Conservation (phyloP, 2,888 invertebrate species). For the Eupeodes latifasciatus region DNA sequence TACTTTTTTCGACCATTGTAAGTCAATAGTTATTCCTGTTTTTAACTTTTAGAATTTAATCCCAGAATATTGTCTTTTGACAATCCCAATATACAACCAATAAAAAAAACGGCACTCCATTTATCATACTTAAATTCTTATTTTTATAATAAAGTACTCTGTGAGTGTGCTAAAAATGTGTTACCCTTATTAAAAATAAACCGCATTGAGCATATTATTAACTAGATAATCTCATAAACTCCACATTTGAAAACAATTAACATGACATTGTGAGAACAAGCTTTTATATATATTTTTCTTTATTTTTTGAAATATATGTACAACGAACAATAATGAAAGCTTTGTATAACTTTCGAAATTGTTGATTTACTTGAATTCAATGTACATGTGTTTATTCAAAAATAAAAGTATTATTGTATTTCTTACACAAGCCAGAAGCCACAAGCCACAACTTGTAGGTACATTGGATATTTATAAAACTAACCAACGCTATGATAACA, state of each 20-base stretch:
- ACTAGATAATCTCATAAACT: background rate
- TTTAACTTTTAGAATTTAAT: too few relatives aligned
- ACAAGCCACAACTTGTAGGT: background rate
- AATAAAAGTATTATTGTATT: background rate
- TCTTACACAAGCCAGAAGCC: background rate
- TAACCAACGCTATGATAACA: background rate
- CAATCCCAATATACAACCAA: too few relatives aligned
- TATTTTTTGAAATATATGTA: too few relatives aligned
- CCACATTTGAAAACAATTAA: conserved; percentile 33
- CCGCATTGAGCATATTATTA: background rate
- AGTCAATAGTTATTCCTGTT: too few relatives aligned
- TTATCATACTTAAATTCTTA: too few relatives aligned
- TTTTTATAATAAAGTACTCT: background rate
- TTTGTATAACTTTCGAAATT: background rate
- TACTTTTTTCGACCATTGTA: too few relatives aligned
- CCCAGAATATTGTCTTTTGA: too few relatives aligned
- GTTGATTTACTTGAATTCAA: background rate
- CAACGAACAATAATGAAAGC: background rate
- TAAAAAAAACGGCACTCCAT: too few relatives aligned
- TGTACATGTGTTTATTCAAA: too few relatives aligned
- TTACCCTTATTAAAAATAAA: background rate
- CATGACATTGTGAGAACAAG: conserved; percentile 34
- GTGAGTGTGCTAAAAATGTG: conserved; percentile 9
- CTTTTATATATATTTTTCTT: background rate
- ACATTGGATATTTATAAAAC: background rate